Evolutionary conservation across 2,113 vertebrate genomes (phyloP).

Genomic region (Mionectes macconnelli): DNA sequence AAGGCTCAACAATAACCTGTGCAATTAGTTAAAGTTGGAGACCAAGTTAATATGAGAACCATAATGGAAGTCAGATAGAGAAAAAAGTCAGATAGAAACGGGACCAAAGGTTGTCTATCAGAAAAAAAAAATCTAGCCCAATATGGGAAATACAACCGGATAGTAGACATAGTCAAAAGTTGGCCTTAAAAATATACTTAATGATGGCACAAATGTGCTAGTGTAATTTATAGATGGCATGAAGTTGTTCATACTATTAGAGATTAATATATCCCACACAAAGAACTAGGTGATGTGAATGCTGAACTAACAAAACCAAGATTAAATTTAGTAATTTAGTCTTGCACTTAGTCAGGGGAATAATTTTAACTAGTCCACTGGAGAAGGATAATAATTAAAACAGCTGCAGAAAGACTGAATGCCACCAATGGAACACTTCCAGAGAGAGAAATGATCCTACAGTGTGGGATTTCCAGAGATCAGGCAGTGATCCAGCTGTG

Average conservation of each 20-base stretch:
- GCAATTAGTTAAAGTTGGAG: background rate
- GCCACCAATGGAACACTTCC: background rate
- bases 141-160: background rate
- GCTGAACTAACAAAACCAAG: background rate
- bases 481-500: background rate
- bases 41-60: background rate
- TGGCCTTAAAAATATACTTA: background rate
- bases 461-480: constrained; percentile 3
- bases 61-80: background rate
- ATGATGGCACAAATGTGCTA: background rate
- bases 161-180: background rate
- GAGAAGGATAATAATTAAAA: background rate
- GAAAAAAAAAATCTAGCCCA: background rate
- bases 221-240: background rate
- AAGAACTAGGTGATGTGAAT: background rate
- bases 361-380: background rate
- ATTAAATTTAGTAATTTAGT: background rate
- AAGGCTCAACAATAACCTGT: background rate
- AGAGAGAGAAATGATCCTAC: background rate
- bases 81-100: background rate
- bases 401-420: background rate
- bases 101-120: background rate
- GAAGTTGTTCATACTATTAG: background rate
- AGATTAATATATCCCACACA: background rate
- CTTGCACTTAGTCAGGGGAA: background rate